Base-by-base conservation (phyloP, 1,140 invertebrate species). In the Drosophila malerkotliana region DNA sequence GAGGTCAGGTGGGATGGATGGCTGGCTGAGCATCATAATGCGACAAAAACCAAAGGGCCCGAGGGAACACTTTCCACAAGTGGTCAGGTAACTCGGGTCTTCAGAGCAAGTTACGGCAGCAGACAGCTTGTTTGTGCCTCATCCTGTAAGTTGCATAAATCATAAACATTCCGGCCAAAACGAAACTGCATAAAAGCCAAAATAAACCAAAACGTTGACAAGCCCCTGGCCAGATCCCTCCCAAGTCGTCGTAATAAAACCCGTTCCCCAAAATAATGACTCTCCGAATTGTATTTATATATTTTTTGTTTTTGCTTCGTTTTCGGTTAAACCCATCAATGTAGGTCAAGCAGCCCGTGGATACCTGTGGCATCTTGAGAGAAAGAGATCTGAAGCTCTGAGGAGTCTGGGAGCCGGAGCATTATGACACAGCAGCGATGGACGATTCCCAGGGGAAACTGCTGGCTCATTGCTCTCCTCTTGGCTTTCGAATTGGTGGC, bases 231-330 rank as follows among this genome's bases (percentile, higher is more conserved):
- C 61, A 51, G 21, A 39, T 44, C n/a, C 39, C 39, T n/a, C 34
- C 44, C 15, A 28, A 3, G 9, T 15, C 21, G 26, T 18, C 26
- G 59, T 39, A 69, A 74, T 74, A 30, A 75, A 87, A 82, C 82
- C 48, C 77, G 83, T 79, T 88, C 57, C 69, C 54, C 73, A 75
- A 71, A 82, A 68, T 82, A 87, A 87, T 88, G 79, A 87, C 66
- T 71, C 57, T 59, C 41, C 48, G 60, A 58, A 45, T 72, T 48
- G 21, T 47, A 62, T 39, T 57, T 66, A 66, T 62, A 49, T 64
- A 3, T 44, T 14, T 44, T 18, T 54, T 71, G n/a, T 58, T 47
- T 18, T 59, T 79, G 48, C 24, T 37, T 37, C 55, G 12, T 15
- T 54, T 66, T 74, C 32, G 61, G 64, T 24, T 52, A 60, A 67